Evolutionary conservation across 2,797 vertebrate species (phyloP).

Genomic region (Serranus cabrilla): DNA sequence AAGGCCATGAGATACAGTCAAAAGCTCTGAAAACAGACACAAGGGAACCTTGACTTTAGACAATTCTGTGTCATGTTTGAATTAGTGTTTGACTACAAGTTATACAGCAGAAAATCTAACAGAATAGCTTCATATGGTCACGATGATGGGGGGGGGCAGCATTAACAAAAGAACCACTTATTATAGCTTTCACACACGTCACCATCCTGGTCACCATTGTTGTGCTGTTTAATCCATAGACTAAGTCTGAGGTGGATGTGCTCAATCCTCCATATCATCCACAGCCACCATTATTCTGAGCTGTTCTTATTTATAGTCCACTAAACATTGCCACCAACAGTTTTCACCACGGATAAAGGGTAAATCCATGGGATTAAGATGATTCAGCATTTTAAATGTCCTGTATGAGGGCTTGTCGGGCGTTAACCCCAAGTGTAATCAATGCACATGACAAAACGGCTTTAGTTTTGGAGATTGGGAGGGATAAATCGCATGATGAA

Average conservation of each 20-base stretch:
- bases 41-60: neutral
- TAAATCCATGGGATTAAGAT: conserved; percentile 63
- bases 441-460: conserved; percentile 46
- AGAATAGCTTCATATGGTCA: conserved; percentile 8
- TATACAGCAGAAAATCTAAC: neutral
- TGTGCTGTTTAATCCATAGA: conserved; percentile 56
- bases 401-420: conserved; percentile 30
- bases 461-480: conserved; percentile 41
- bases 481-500: conserved; percentile 44
- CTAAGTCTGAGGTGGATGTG: conserved; percentile 57
- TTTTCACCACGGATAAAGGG: conserved; percentile 56
- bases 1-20: neutral
- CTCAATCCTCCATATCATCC: conserved; percentile 76
- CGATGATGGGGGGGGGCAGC: neutral
- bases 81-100: neutral
- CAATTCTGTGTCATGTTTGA: neutral
- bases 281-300: conserved; percentile 51
- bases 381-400: conserved; percentile 53
- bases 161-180: conserved; percentile 30
- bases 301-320: conserved; percentile 63
- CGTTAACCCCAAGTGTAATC: conserved; percentile 39
- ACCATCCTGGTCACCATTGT: conserved; percentile 50
- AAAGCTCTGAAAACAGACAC: conserved; percentile 1
- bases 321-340: conserved; percentile 60
- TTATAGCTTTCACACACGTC: conserved; percentile 28